phyloP scores from a whole-genome alignment of 2,113 vertebrate species.

The Cynocephalus volans region DNA sequence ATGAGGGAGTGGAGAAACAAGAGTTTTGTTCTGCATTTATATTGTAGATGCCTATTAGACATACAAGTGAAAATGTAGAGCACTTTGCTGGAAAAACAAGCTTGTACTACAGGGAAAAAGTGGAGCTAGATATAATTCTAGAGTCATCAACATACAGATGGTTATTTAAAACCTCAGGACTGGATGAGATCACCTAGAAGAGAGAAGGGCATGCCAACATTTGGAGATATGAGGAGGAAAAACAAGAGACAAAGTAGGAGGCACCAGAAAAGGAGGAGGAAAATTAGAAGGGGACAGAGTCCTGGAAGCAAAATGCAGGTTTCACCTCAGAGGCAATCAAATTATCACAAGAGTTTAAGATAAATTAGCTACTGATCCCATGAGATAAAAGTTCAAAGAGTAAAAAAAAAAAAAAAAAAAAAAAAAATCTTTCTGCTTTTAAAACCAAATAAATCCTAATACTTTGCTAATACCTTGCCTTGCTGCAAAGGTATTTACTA shows the following conservation, averaged over 20 bases:
- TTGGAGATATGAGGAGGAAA: neutral
- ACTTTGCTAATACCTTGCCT: neutral
- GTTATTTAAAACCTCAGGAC: constrained; percentile 40
- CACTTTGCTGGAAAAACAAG: neutral
- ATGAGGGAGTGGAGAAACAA: neutral
- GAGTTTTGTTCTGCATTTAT: constrained; percentile 1
- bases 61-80: neutral
- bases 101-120: neutral
- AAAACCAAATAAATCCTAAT: constrained; percentile 52
- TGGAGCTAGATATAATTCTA: neutral
- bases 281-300: constrained; percentile 2
- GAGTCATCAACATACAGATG: neutral
- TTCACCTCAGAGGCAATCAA: constrained; percentile 53
- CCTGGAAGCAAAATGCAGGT: neutral
- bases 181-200: constrained; percentile 38
- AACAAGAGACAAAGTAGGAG: constrained; percentile 34
- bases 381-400: neutral
- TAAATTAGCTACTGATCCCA: neutral
- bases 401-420: neutral
- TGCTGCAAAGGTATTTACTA: constrained; percentile 7
- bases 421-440: neutral
- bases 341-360: constrained; percentile 43
- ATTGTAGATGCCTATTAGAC: neutral
- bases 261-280: neutral
- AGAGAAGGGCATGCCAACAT: neutral